Conservation (phyloP, 2,888 invertebrate genomes). For the Brachyopa scutellaris region DNA sequence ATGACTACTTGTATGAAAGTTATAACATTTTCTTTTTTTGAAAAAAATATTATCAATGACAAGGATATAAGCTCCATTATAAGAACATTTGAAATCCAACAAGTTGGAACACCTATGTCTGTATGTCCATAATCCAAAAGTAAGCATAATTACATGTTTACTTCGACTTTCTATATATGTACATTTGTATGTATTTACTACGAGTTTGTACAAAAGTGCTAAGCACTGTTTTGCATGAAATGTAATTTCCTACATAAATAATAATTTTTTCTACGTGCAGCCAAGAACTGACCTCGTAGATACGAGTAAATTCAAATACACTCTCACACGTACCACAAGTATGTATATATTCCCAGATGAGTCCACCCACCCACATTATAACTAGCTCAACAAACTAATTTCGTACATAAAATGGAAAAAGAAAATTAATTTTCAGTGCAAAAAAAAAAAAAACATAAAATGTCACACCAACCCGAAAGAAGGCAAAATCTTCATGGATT, state of each 20-base stretch:
- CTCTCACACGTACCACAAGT: slow-evolving; percentile 12
- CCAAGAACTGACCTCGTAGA: slow-evolving; percentile 51
- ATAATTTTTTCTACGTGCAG: slow-evolving; percentile 37
- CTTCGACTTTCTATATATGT: too few relatives aligned
- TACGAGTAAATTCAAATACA: slow-evolving; percentile 44
- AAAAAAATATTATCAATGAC: too few relatives aligned
- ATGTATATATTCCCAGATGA: slow-evolving; percentile 61
- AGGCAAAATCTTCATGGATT: slow-evolving; percentile 35
- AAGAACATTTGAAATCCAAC: too few relatives aligned
- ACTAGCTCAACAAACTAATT: slow-evolving; percentile 57
- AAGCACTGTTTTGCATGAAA: too few relatives aligned
- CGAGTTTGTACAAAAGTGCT: too few relatives aligned
- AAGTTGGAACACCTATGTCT: too few relatives aligned
- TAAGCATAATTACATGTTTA: too few relatives aligned
- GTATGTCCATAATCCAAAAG: too few relatives aligned
- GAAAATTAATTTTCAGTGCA: slow-evolving; percentile 50
- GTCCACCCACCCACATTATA: slow-evolving; percentile 55
- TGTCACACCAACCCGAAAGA: slow-evolving; percentile 45
- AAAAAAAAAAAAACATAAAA: slow-evolving; percentile 47
- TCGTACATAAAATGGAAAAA: slow-evolving; percentile 43
- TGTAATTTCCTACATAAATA: slow-evolving; percentile 36
- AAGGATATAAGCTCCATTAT: too few relatives aligned
- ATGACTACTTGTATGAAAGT: too few relatives aligned
- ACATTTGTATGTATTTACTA: too few relatives aligned
- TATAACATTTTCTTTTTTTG: too few relatives aligned